Conservation (phyloP, 2,888 invertebrate genomes). For the Agonopterix subpropinquella region DNA sequence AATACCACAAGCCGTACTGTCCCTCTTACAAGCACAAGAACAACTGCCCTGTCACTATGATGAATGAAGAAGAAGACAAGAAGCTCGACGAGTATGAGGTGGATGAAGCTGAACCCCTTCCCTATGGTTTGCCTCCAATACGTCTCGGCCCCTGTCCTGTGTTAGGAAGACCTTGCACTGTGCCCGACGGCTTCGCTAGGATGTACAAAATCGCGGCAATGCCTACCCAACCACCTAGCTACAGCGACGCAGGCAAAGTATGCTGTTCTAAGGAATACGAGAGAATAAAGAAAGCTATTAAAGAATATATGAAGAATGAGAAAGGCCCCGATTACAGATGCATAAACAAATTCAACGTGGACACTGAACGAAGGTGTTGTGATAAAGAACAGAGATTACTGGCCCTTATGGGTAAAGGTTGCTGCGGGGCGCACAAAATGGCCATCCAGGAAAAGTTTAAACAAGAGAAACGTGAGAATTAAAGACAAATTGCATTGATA, state of each 20-base stretch:
- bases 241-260: conserved; percentile 59
- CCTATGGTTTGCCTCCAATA: conserved; percentile 63
- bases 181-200: conserved; percentile 61
- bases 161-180: conserved; percentile 57
- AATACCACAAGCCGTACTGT: conserved; percentile 55
- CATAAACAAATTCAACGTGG: conserved; percentile 54
- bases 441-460: conserved; percentile 53
- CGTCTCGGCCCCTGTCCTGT: conserved; percentile 65
- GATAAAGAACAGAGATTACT: conserved; percentile 56
- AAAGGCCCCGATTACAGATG: conserved; percentile 58
- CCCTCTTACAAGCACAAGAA: conserved; percentile 56
- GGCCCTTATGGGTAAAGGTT: conserved; percentile 49
- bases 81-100: conserved; percentile 51
- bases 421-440: conserved; percentile 61
- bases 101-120: conserved; percentile 51
- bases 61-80: conserved; percentile 41
- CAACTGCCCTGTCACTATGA: conserved; percentile 50
- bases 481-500: conserved; percentile 29
- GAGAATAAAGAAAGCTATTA: conserved; percentile 60
- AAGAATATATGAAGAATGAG: conserved; percentile 53
- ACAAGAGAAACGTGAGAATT: conserved; percentile 26
- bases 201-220: conserved; percentile 58
- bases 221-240: conserved; percentile 49
- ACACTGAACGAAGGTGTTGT: conserved; percentile 61
- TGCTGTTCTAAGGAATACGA: conserved; percentile 67